These are phyloP conservation scores for Actinemys pallida DNA, from an alignment of 2,113 vertebrate species.

Conservation along the genomic window DNA sequence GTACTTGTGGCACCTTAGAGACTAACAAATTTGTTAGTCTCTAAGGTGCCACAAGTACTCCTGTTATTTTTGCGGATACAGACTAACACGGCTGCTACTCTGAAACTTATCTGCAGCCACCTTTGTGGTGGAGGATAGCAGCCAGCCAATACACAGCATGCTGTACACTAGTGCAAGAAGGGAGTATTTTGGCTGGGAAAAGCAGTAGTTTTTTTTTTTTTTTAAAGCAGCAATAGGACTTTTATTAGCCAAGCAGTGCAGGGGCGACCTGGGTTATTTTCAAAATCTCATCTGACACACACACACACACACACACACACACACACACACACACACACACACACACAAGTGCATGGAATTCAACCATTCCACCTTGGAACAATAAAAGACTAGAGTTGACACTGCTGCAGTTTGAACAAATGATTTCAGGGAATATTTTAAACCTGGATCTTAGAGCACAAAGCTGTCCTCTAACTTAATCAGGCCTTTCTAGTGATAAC, in stretches of 20 bases:
- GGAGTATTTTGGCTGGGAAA: background rate
- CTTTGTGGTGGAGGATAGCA: background rate
- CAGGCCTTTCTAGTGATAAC: background rate
- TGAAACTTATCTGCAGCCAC: background rate
- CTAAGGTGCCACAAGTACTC: too few relatives aligned
- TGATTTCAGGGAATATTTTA: background rate
- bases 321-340: background rate
- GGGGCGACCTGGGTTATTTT: background rate
- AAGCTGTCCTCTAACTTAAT: background rate
- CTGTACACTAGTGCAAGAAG: background rate
- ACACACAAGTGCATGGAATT: background rate
- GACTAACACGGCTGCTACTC: too few relatives aligned
- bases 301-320: background rate
- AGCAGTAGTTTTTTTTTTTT: accelerated
- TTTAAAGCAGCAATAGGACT: background rate
- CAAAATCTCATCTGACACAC: background rate
- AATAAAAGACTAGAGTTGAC: background rate
- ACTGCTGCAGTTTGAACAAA: background rate
- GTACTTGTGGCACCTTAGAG: too few relatives aligned
- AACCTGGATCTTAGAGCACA: background rate
- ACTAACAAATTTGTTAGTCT: too few relatives aligned
- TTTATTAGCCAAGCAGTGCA: background rate
- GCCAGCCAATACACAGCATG: background rate
- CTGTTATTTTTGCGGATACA: too few relatives aligned
- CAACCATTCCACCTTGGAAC: background rate